phyloP scores from a whole-genome alignment of 2,888 invertebrate species.

The Sphaerophoria rueppellii region DNA sequence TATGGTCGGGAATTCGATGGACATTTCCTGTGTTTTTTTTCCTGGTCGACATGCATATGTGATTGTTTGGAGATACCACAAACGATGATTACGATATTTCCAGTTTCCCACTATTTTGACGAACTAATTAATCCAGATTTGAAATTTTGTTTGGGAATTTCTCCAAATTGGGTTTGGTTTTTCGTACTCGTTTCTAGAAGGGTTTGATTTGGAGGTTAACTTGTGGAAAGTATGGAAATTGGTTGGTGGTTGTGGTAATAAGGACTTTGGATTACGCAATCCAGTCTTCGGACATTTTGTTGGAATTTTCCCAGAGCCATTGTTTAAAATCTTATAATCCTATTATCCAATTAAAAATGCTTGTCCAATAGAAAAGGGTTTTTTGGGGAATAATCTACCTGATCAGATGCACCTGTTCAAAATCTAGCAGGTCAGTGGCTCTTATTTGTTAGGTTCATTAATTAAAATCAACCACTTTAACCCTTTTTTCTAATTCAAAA shows the following conservation, averaged over 20 bases:
- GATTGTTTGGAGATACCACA: constrained; percentile 66
- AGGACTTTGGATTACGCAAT: neutral
- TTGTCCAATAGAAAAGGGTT: too few species aligned
- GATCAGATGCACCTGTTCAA: too few species aligned
- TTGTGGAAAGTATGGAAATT: constrained; percentile 1
- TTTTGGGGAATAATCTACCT: too few species aligned
- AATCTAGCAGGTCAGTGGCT: too few species aligned
- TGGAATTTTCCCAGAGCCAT: too few species aligned
- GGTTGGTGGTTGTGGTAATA: neutral
- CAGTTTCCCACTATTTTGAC: constrained; percentile 21
- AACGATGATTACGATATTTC: constrained; percentile 64
- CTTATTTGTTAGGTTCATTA: too few species aligned
- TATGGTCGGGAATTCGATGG: constrained; percentile 37
- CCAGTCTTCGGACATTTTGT: too few species aligned
- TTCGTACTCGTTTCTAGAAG: neutral
- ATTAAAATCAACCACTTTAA: too few species aligned
- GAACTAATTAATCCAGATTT: constrained; percentile 46
- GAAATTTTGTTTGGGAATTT: constrained; percentile 34
- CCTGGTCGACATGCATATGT: constrained; percentile 48
- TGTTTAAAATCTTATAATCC: too few species aligned
- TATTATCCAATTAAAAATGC: too few species aligned
- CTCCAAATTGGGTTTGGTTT: neutral
- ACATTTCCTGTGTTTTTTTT: constrained; percentile 49
- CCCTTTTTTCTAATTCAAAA: too few species aligned
- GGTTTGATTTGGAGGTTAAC: neutral